phyloP scores from a whole-genome alignment of 2,797 vertebrate species.

The Notamacropus eugenii region DNA sequence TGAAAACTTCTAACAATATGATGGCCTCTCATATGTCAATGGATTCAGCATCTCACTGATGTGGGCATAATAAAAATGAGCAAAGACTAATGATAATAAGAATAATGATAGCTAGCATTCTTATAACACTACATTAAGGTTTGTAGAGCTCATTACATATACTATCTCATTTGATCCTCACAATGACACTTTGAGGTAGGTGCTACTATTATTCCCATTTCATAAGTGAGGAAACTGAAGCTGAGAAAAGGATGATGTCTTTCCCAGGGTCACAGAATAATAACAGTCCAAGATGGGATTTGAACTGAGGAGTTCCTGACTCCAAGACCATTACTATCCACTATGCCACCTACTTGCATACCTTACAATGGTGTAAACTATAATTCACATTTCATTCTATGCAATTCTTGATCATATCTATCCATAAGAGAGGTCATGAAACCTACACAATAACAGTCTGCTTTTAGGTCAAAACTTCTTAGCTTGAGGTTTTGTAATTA shows the following conservation, averaged over 20 bases:
- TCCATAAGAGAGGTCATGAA: not conserved
- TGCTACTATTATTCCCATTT: not conserved
- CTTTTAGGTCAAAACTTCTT: not conserved
- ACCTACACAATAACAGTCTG: not conserved
- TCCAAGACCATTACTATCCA: not conserved
- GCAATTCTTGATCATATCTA: not conserved
- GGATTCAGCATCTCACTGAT: not conserved
- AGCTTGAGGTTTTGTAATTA: not conserved
- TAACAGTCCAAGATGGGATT: not conserved
- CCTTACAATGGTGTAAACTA: not conserved
- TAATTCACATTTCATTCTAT: not conserved
- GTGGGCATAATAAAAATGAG: not conserved
- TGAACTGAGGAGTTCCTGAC: not conserved
- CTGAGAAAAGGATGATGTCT: not conserved
- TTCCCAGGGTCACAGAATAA: not conserved
- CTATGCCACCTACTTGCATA: not conserved
- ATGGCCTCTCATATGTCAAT: not conserved
- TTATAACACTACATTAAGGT: not conserved
- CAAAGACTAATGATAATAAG: not conserved
- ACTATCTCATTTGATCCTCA: not conserved
- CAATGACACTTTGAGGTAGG: not conserved
- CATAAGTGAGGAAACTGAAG: not conserved
- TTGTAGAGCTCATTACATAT: not conserved
- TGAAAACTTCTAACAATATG: slow-evolving; percentile 41
- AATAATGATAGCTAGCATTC: not conserved